A percentile compares a stretch with the other conserved stretches of the same genome.
Conservation (phyloP, 2,888 invertebrate genomes). For the Apamea crenata region DNA sequence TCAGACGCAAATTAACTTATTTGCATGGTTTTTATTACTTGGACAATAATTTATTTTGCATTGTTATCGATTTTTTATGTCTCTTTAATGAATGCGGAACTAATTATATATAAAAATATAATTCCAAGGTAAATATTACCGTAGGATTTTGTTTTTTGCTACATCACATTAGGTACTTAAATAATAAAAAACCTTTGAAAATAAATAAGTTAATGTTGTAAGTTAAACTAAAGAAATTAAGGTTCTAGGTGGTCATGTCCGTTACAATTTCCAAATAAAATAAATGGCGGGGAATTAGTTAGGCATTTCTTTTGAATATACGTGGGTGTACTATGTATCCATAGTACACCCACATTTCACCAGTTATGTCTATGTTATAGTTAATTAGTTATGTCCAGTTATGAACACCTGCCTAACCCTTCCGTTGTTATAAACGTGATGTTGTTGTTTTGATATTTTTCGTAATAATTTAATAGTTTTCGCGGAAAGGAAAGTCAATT, state of each 20-base stretch:
- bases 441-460: not conserved
- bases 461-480: too few relatives aligned
- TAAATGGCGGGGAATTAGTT: not conserved
- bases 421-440: too few relatives aligned
- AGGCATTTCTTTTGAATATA: not conserved
- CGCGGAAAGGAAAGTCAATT: conserved; percentile 42
- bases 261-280: not conserved
- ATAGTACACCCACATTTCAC: too few relatives aligned
- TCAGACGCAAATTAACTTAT: conserved; percentile 75
- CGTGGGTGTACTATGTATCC: too few relatives aligned
- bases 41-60: conserved; percentile 31
- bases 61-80: not conserved
- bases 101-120: not conserved
- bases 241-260: not conserved
- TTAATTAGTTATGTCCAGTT: too few relatives aligned
- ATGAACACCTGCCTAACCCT: not conserved
- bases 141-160: not conserved
- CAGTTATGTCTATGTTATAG: too few relatives aligned
- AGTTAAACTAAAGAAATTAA: not conserved
- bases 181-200: not conserved
- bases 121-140: not conserved
- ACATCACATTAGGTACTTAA: not conserved
- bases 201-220: not conserved
- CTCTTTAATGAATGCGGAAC: not conserved
- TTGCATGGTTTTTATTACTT: conserved; percentile 70